Base-by-base conservation (phyloP, 2,888 invertebrate genomes). In the Caenorhabditis sp. region DNA sequence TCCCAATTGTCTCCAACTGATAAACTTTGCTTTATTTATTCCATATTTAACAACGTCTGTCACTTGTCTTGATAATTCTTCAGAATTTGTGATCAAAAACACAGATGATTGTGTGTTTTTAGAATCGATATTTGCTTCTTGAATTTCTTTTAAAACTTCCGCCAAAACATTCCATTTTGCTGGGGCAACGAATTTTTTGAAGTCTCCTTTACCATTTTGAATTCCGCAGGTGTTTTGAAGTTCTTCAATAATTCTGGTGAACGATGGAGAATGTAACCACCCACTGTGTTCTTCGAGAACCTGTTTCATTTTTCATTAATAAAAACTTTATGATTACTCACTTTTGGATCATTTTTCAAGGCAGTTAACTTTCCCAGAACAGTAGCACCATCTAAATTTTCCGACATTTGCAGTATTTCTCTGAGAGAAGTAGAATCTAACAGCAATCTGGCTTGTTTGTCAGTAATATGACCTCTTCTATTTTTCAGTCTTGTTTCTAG, bases 241-340 rank as follows among this genome's bases (percentile, higher is more conserved):
- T 59, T 81, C 84, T 24, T 79, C 63, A 62, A 85, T 77, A 8
- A 86, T 65, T 19, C 79, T 74, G 26, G 66, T 63, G 19, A 85
- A 84, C 0, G 84, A 77, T 1, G 84, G 74, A 2, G 86, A 82
- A 23, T 84, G 66, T 31, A 86, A 54, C 86, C 86, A 86, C 26
- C 84, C 85, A 55, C 81, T 81, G 64, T 83, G 83, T 37, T 82
- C 83, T 53, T 83, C 81, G 1, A 85, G 31, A 5, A 68, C 50
- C 81, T 81, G 26, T 2, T 31, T n/a, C 26, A 19, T 23, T 51
- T 4, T 21, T 51, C 4, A 51, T 51, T 37, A 5, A 6, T 31
- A 4, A 31, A 31, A n/a, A n/a, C n/a, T n/a, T 31, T 37, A 8
- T 5, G 19, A 24, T 4, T 1, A 26, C 14, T 31, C 36, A 85